Evolutionary conservation across 2,113 vertebrate species (phyloP), one percentile per base, ranked within the genome.

Genomic region (Pavo muticus): DNA sequence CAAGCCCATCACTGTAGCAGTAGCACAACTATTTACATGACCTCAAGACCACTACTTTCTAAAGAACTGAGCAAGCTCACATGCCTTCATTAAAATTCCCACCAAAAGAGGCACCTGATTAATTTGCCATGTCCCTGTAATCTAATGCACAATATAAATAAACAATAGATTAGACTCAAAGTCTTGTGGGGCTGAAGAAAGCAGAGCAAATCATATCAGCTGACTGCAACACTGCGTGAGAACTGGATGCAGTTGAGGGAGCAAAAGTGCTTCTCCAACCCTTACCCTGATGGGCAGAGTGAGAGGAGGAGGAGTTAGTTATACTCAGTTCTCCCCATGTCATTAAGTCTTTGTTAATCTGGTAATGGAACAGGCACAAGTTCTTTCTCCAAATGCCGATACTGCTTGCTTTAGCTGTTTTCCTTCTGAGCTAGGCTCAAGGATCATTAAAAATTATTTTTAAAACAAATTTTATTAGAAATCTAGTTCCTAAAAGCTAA

Each of bases 11-110:
- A 92, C 90, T 89, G 92, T 5, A 68, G 84, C 84, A 78, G 42
- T 91, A 94, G 91, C 84, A 76, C 47, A 84, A 96, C 95, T 91
- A 93, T 57, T 79, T 48, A 48, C 48, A 7, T 40, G 84, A 77
- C 91, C 86, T 94, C 87, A 4, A 4, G 40, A 74, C 78, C 68
- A 89, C 64, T 88, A 23, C 71, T 84, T 97, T 97, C 73, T 54
- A 92, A 96, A 94, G 82, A 93, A 87, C 91, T 93, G 93, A 96
- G 88, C 48, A 88, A 94, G 93, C 91, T 72, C 85, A 40, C 50
- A 44, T 72, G 68, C 83, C 75, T 52, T 74, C 74, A 93, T 92
- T 93, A 48, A 7, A 5, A 94, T 50, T 47, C 64, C 57, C 56
- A 77, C n/a, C 78, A 95, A 96, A 96, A 57, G 86, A 94, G 90